A percentile compares a stretch with the other conserved stretches of the same genome.
Evolutionary conservation across 2,797 vertebrate species (phyloP).

Genomic region (Micrastur ruficollis): DNA sequence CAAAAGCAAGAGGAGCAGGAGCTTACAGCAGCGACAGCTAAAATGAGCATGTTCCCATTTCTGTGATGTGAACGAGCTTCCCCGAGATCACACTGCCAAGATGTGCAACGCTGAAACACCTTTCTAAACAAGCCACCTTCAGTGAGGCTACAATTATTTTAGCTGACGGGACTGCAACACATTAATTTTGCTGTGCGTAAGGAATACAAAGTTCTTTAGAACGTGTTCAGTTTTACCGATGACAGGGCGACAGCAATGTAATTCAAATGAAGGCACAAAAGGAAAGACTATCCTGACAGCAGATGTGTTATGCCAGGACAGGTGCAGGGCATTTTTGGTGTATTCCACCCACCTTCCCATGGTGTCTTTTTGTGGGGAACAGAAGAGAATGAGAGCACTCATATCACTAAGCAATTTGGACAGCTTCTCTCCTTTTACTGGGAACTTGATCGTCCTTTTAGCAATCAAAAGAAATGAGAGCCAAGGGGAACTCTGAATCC

Average conservation of each 20-base stretch:
- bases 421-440: neutral
- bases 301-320: neutral
- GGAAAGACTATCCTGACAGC: fast-evolving
- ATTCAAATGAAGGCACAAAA: neutral
- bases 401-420: neutral
- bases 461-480: slow-evolving; percentile 36
- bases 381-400: neutral
- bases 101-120: neutral
- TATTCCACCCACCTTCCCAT: neutral
- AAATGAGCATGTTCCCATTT: neutral
- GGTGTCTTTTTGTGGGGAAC: fast-evolving
- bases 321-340: neutral
- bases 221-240: neutral
- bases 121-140: neutral
- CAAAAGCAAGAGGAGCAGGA: neutral
- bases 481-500: slow-evolving; percentile 34
- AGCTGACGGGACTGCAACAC: neutral
- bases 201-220: neutral
- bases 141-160: neutral
- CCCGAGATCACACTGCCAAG: neutral
- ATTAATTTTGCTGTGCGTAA: neutral
- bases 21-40: neutral
- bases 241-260: fast-evolving
- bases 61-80: neutral
- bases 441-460: neutral